Percentiles rank a stretch among this genome's conserved stretches.
Evolutionary conservation across 2,888 invertebrate species (phyloP).

Genomic region (Aphrophora alni): DNA sequence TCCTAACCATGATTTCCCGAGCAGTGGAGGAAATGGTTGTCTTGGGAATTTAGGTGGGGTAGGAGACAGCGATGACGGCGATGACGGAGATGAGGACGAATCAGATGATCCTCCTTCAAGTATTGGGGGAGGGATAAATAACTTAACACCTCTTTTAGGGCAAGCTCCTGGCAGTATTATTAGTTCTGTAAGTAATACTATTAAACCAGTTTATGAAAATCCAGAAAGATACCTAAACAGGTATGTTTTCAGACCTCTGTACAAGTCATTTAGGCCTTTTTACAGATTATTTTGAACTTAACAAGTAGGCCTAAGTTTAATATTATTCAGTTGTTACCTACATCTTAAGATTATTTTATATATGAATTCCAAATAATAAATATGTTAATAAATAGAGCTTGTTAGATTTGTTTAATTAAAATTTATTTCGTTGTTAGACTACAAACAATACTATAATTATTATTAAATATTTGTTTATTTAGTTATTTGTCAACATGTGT

Average conservation of each 20-base stretch:
- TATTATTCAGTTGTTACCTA: too few relatives aligned
- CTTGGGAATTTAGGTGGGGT: background rate
- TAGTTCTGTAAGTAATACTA: conserved; percentile 20
- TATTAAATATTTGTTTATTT: too few relatives aligned
- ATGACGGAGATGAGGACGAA: background rate
- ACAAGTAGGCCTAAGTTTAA: background rate
- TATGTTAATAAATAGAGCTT: too few relatives aligned
- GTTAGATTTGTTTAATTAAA: too few relatives aligned
- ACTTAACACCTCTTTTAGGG: conserved; percentile 22
- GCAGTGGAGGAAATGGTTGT: conserved; percentile 20
- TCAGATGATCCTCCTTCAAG: background rate
- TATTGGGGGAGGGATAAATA: conserved; percentile 34
- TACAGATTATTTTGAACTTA: conserved; percentile 23
- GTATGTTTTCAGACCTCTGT: conserved; percentile 38
- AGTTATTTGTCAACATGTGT: too few relatives aligned
- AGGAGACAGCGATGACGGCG: background rate
- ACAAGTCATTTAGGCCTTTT: conserved; percentile 35
- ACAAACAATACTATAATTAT: too few relatives aligned
- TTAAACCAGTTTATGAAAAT: conserved; percentile 37
- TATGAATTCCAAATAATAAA: too few relatives aligned
- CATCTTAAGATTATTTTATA: too few relatives aligned
- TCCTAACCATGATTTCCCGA: conserved; percentile 12
- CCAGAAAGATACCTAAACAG: conserved; percentile 36
- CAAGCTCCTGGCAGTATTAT: conserved; percentile 22
- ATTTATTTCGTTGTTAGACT: too few relatives aligned